Base-by-base conservation (phyloP, 2,888 invertebrate species). In the Marronus borbonicus region DNA sequence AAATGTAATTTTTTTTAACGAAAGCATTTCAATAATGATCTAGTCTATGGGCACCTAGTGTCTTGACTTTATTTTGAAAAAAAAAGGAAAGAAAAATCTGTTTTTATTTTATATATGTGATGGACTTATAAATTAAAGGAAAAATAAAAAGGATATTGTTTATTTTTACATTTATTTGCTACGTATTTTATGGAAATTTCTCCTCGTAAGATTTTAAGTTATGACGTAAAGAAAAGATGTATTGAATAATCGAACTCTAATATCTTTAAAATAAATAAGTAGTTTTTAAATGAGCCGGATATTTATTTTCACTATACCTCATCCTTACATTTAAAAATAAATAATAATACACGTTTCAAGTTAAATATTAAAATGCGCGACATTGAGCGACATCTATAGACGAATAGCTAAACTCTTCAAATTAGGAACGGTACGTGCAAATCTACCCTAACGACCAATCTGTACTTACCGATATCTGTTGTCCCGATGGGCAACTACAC, bases 1-100 rank as follows among this genome's bases (percentile, higher is more conserved):
- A 72, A 77, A 70, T 72, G 72, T 72, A 52, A 72, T 77, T 72
- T 36, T 64, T 64, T 65, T 44, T 77, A 60, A 31, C 31, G 31
- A 50, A 77, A 55, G 52, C 70, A 72, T 72, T 72, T 72, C 68
- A 68, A 17, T 60, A 72, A 65, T 77, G 72, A 72, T 77, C 77
- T 77, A 77, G 77, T 77, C 77, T 72, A 70, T 77, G 62, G 77
- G 65, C 77, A 77, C 77, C 17, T 72, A 72, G 77, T 77, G 77
- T 77, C 77, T 72, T 65, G 77, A 77, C 77, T 77, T 77, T 72
- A 44, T 75, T 72, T 60, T 72, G 58, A 72, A 72, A 60, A 17
- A 39, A 44, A 44, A 60, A 72, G 39, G 12, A 8, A 60, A 72
- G 24, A 20, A 72, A 60, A 58, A 60, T 52, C 49, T 10, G 24